Conservation (phyloP, 1,140 invertebrate genomes). For the Neomicropteryx cornuta region DNA sequence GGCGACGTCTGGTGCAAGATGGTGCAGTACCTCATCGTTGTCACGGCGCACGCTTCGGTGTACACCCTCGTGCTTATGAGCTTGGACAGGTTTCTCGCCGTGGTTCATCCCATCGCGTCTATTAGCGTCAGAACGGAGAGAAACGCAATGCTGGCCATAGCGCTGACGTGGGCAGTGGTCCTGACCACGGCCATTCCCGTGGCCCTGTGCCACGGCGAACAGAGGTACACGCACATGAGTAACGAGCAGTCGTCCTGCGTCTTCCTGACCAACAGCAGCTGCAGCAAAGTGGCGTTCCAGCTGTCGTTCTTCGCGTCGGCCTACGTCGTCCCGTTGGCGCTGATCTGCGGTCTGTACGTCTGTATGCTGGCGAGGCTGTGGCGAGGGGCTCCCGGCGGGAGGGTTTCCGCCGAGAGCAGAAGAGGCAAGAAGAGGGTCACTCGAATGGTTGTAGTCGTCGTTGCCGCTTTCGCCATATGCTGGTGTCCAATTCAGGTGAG, state of each 20-base stretch:
- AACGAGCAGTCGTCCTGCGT: conserved; percentile 52
- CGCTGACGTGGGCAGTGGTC: conserved; percentile 72
- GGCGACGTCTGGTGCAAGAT: conserved; percentile 85
- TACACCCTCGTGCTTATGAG: conserved; percentile 95
- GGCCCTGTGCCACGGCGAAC: conserved; percentile 67
- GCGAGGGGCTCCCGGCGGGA: conserved; percentile 68
- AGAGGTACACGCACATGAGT: conserved; percentile 48
- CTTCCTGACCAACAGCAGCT: conserved; percentile 52
- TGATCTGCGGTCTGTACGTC: conserved; percentile 84
- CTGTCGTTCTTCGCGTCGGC: conserved; percentile 76
- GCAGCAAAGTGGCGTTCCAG: conserved; percentile 62
- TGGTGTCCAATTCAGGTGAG: conserved; percentile 91
- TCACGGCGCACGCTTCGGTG: conserved; percentile 87
- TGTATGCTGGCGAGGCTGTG: conserved; percentile 82
- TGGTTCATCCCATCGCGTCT: conserved; percentile 86
- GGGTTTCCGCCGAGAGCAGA: conserved; percentile 50
- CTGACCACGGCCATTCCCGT: conserved; percentile 64
- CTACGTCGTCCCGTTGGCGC: conserved; percentile 72
- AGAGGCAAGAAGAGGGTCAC: conserved; percentile 86
- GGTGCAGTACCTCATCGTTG: conserved; percentile 64
- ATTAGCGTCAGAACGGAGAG: conserved; percentile 79
- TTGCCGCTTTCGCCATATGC: conserved; percentile 89
- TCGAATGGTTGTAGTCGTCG: conserved; percentile 86
- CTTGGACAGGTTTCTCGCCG: conserved; percentile 86
- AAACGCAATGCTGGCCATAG: conserved; percentile 70